Conservation (phyloP, 2,888 invertebrate species). For the Leucophenga montana region DNA sequence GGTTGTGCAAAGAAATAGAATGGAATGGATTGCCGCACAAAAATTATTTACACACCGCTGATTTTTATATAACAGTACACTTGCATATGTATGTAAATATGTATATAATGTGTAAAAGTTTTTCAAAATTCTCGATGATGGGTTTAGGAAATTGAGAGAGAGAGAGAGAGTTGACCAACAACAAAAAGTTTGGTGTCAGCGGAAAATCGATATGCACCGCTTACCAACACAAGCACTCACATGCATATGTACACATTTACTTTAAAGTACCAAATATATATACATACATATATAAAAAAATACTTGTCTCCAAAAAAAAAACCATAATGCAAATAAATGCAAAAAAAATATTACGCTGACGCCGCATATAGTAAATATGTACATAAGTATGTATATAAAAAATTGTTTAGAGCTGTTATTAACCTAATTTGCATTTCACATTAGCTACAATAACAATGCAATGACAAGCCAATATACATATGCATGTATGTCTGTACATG, state of each 20-base stretch:
- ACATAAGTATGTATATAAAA: not conserved
- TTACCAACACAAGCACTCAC: constrained; percentile 5
- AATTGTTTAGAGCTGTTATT: constrained; percentile 12
- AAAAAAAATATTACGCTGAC: not conserved
- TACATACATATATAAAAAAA: not conserved
- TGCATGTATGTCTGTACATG: too few species aligned
- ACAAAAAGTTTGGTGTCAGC: not conserved
- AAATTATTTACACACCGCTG: not conserved
- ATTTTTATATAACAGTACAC: not conserved
- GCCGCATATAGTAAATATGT: not conserved
- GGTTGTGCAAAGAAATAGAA: not conserved
- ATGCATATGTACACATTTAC: not conserved
- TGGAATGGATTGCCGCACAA: not conserved
- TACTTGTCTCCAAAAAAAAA: too few species aligned
- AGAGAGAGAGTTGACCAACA: not conserved
- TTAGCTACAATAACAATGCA: not conserved
- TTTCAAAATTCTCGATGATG: too few species aligned
- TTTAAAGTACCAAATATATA: too few species aligned
- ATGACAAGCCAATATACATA: not conserved
- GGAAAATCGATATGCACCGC: constrained; percentile 9
- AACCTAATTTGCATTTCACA: constrained; percentile 8
- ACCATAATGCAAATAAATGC: not conserved
- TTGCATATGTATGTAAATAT: constrained; percentile 23
- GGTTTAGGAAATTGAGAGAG: not conserved
- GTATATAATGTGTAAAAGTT: not conserved